Evolutionary conservation across 2,113 vertebrate species (phyloP).

Genomic region (Puma concolor): DNA sequence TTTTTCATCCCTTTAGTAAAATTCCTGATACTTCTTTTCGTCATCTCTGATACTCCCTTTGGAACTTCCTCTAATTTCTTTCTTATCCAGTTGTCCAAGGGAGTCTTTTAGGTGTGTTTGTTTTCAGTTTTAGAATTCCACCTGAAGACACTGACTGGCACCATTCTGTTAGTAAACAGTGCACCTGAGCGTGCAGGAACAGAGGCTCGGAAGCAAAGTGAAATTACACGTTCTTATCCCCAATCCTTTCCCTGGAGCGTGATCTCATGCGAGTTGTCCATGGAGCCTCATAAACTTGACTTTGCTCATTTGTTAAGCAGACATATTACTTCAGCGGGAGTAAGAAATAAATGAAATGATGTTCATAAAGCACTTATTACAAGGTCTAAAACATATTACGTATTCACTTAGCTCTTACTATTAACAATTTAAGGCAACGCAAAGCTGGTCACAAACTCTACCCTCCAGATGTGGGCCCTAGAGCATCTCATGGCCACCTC

Average conservation of each 20-base stretch:
- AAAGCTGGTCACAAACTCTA: background rate
- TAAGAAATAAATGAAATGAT: background rate
- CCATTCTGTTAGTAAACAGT: accelerated
- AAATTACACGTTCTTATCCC: accelerated
- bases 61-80: background rate
- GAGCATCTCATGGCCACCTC: accelerated
- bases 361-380: background rate
- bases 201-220: accelerated
- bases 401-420: background rate
- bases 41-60: background rate
- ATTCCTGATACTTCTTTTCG: background rate
- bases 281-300: background rate
- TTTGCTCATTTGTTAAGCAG: background rate
- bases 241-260: background rate
- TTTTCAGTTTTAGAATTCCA: background rate
- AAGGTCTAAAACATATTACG: background rate
- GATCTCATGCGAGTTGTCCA: background rate
- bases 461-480: accelerated
- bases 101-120: background rate
- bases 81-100: background rate
- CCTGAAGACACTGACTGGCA: background rate
- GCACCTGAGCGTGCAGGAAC: accelerated
- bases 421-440: background rate
- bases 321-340: background rate
- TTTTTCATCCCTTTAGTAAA: background rate